Conservation (phyloP, 2,797 vertebrate species). For the Salmo trutta region DNA sequence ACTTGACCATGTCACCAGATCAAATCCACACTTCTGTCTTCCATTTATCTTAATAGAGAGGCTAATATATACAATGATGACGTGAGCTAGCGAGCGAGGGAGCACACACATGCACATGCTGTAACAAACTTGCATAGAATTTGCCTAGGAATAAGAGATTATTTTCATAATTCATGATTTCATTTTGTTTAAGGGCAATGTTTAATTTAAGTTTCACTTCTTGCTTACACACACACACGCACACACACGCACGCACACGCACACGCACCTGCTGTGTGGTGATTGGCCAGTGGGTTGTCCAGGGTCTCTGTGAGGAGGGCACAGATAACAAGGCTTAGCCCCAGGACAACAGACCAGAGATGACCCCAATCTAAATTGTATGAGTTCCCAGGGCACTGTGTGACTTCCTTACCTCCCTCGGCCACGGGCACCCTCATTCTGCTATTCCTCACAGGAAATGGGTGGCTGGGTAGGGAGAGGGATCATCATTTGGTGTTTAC, state of each 20-base stretch:
- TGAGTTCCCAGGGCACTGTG: background rate
- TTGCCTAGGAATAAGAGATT: too few relatives aligned
- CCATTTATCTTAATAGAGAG: too few relatives aligned
- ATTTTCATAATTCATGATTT: too few relatives aligned
- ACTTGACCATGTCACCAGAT: constrained; percentile 6
- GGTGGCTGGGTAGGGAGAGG: background rate
- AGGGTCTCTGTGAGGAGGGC: background rate
- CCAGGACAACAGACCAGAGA: background rate
- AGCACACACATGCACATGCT: too few relatives aligned
- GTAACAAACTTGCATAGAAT: too few relatives aligned
- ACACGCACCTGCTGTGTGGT: background rate
- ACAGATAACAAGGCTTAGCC: background rate
- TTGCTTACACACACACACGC: background rate
- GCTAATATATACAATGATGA: too few relatives aligned
- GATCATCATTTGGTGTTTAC: background rate
- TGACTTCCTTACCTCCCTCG: background rate
- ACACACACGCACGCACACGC: background rate
- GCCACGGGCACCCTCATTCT: background rate
- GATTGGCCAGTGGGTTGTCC: background rate
- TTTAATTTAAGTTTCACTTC: too few relatives aligned
- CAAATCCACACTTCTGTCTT: background rate
- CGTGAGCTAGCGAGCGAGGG: too few relatives aligned
- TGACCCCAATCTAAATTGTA: background rate
- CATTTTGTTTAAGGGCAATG: too few relatives aligned
- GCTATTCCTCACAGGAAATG: background rate